phyloP scores from a whole-genome alignment of 2,797 vertebrate species.

The Onychomys torridus region DNA sequence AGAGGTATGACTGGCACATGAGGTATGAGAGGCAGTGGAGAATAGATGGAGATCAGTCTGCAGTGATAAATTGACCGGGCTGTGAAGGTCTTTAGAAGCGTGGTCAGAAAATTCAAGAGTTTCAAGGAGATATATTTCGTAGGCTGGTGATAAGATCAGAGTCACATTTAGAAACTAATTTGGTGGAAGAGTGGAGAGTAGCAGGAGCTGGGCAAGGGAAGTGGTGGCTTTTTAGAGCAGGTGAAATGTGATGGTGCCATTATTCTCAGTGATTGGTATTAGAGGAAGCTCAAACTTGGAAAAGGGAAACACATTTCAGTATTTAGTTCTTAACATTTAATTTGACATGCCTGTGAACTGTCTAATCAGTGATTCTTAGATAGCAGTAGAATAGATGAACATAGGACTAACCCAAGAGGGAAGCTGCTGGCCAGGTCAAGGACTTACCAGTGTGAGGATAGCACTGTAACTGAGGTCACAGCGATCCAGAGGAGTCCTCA shows the following conservation, averaged over 20 bases:
- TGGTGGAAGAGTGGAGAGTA: constrained; percentile 29
- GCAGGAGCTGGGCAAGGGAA: neutral
- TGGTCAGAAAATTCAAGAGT: constrained; percentile 46
- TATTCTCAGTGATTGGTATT: constrained; percentile 19
- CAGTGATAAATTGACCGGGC: neutral
- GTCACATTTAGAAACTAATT: constrained; percentile 25
- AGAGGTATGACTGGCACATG: neutral
- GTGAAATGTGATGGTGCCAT: neutral
- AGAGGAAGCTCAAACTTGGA: neutral
- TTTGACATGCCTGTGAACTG: neutral
- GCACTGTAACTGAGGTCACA: neutral
- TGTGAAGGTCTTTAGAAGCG: constrained; percentile 8
- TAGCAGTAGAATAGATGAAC: neutral
- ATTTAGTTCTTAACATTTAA: neutral
- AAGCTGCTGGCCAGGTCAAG: neutral
- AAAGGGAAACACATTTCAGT: too few relatives aligned
- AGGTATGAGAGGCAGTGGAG: neutral
- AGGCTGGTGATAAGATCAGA: neutral
- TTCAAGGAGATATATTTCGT: constrained; percentile 51
- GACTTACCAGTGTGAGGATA: neutral
- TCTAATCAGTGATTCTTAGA: neutral
- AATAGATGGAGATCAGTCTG: neutral
- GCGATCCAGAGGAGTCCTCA: neutral
- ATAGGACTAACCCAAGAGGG: neutral
- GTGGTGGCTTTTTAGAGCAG: neutral